Evolutionary conservation across 2,888 invertebrate species (phyloP).

Genomic region (Hemaris fuciformis): DNA sequence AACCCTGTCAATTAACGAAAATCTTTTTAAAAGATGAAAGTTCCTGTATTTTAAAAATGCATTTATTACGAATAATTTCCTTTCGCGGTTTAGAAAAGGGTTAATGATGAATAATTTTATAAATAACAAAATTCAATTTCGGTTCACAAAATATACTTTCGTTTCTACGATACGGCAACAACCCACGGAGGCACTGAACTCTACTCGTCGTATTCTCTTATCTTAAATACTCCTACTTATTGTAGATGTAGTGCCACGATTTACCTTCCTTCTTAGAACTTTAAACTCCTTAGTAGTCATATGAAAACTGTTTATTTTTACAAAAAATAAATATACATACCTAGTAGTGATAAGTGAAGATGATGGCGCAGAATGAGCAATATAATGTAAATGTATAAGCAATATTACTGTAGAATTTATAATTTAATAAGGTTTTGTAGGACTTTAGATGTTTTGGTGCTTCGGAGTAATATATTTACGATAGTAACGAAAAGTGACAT

Average conservation of each 20-base stretch:
- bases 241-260: conserved; percentile 68
- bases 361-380: conserved; percentile 74
- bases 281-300: conserved; percentile 37
- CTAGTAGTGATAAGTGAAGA: conserved; percentile 49
- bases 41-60: conserved; percentile 23
- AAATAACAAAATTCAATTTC: background rate
- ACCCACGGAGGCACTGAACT: conserved; percentile 47
- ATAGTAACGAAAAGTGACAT: conserved; percentile 54
- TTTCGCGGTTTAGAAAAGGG: background rate
- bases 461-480: conserved; percentile 63
- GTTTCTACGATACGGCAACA: conserved; percentile 19
- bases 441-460: conserved; percentile 71
- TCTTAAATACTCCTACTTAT: conserved; percentile 50
- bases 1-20: conserved; percentile 68
- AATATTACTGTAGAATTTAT: conserved; percentile 70
- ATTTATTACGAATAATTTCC: background rate
- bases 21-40: conserved; percentile 47
- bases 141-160: background rate
- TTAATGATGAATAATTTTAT: background rate
- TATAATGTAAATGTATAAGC: conserved; percentile 75
- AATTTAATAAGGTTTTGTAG: conserved; percentile 62
- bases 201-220: conserved; percentile 54
- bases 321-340: conserved; percentile 40
- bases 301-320: conserved; percentile 47
- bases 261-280: conserved; percentile 46